Conservation (phyloP, 1,140 invertebrate genomes). For the Macrotrachela quadricornifera region DNA sequence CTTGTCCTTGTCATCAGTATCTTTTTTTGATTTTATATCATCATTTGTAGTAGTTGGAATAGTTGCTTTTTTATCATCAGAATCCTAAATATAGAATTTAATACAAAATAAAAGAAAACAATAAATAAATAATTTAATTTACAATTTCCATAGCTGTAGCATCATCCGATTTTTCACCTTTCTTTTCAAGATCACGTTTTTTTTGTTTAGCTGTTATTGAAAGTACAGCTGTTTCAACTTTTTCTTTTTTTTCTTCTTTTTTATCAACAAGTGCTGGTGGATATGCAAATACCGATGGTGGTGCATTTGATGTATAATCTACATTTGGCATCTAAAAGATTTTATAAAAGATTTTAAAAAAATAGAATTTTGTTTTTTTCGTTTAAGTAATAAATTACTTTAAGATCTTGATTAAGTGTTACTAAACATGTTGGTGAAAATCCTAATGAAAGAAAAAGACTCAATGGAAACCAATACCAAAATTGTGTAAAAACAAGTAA, state of each 20-base stretch:
- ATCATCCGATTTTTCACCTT: conserved; percentile 1
- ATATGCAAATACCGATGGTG: conserved; percentile 83
- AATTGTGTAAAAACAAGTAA: conserved; percentile 92
- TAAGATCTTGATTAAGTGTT: conserved; percentile 73
- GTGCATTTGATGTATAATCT: conserved; percentile 71
- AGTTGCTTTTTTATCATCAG: no score
- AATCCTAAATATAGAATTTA: no score
- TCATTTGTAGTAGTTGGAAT: no score
- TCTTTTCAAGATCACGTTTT: conserved; percentile 17
- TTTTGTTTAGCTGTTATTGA: conserved; percentile 67
- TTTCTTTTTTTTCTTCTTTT: conserved; percentile 69
- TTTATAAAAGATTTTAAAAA: no score
- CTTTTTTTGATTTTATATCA: not conserved
- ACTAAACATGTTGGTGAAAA: conserved; percentile 90
- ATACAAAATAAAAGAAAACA: no score
- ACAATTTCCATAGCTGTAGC: conserved; percentile 37
- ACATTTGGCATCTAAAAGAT: conserved; percentile 67
- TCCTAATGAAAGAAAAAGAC: conserved; percentile 77
- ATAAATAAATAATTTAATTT: conserved; percentile 10
- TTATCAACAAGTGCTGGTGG: conserved; percentile 75
- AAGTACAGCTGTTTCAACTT: conserved; percentile 82
- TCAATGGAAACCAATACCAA: conserved; percentile 98
- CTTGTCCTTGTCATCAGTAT: conserved; percentile 11
- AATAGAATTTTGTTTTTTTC: no score
- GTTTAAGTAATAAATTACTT: conserved; percentile 29